Evolutionary conservation across 2,888 invertebrate genomes (phyloP), one percentile per base, ranked within the genome.

Genomic region (Oxytorus armatus): DNA sequence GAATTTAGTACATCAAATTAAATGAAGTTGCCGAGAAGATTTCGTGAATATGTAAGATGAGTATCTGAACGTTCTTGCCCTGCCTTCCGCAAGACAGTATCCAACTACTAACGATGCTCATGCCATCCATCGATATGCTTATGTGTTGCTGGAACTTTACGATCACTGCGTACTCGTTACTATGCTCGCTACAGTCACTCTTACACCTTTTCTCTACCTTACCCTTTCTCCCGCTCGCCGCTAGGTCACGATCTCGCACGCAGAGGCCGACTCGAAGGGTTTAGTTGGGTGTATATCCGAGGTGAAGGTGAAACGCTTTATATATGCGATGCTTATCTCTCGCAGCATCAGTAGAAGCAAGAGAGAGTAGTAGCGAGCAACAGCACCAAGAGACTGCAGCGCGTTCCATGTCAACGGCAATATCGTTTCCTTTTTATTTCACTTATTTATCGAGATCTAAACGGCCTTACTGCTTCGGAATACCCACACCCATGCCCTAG

Each of bases 361-460:
- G 61, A 61, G 53, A 51, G 63, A 79, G 59, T 66, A 55, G 59
- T 42, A 53, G 49, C 44, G 57, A 69, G 63, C 66, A 68, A 44
- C 63, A 44, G 25, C 23, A 39, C 36, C 36, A 14, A 29, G 65
- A 69, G 78, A 70, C 77, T 66, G 57, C 81, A 75, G 78, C 79
- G 82, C 80, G 77, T 82, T 82, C 81, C 83, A 81, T 84, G 85
- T 85, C 85, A 85, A 83, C 81, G 79, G 82, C 82, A 83, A 85
- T 84, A 84, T 84, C 83, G 80, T 85, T 83, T 83, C 68, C 79
- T 79, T 85, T 83, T 84, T 84, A 83, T 84, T 85, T 84, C 79
- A 83, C 83, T 83, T 84, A 84, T 84, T 81, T 84, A 85, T 85
- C 85, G 81, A 81, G 83, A 84, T 83, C 83, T 83, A 83, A 85